A percentile compares a stretch with the other conserved stretches of the same genome.
phyloP scores from a whole-genome alignment of 2,113 vertebrate species.

The Coryphaenoides rupestris region DNA sequence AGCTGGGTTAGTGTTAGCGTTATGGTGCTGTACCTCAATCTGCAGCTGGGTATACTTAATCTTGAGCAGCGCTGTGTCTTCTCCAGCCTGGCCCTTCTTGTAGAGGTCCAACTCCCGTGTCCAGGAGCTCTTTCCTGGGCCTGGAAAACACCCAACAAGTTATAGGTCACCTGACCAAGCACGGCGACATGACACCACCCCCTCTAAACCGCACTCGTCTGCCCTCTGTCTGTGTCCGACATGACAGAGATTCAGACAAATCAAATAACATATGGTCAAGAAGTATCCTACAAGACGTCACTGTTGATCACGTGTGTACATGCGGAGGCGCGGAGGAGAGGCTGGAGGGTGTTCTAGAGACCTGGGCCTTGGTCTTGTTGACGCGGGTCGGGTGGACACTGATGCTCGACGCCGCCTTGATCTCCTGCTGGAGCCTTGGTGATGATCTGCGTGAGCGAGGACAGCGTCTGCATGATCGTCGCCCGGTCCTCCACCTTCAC shows the following conservation, averaged over 20 bases:
- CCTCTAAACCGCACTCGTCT: not conserved
- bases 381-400: constrained; percentile 71
- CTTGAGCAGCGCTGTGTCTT: constrained; percentile 91
- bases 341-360: constrained; percentile 53
- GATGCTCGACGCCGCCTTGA: constrained; percentile 83
- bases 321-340: too few relatives aligned
- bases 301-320: too few relatives aligned
- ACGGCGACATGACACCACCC: not conserved
- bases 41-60: constrained; percentile 91
- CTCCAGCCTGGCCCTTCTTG: constrained; percentile 94
- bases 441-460: constrained; percentile 87
- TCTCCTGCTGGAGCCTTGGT: constrained; percentile 94
- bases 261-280: too few relatives aligned
- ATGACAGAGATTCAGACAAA: too few relatives aligned
- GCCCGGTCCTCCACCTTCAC: constrained; percentile 95
- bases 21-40: constrained; percentile 83
- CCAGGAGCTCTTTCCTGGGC: constrained; percentile 94
- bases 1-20: not conserved
- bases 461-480: constrained; percentile 91
- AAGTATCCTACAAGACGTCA: too few relatives aligned
- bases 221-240: too few relatives aligned
- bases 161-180: too few relatives aligned
- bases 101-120: constrained; percentile 94
- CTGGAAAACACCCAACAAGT: constrained; percentile 61
- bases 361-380: constrained; percentile 90